Evolutionary conservation across 2,797 vertebrate species (phyloP).

Genomic region (Delichon dasypus): DNA sequence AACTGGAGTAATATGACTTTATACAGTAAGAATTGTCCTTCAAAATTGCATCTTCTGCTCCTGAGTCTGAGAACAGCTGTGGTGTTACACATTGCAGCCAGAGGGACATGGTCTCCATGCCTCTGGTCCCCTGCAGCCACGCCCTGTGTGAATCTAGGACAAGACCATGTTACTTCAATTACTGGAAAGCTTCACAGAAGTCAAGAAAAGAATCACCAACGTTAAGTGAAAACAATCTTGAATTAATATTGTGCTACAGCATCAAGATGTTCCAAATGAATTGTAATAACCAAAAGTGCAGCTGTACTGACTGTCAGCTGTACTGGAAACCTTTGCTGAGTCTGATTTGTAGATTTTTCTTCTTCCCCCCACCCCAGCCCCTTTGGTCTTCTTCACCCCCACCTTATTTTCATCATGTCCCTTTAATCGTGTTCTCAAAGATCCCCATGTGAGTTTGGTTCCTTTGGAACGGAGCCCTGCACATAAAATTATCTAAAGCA

Average conservation of each 20-base stretch:
- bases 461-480: constrained; percentile 49
- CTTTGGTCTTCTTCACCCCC: neutral
- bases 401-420: constrained; percentile 38
- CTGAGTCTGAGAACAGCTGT: neutral
- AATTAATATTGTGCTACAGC: neutral
- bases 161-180: neutral
- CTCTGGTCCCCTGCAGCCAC: neutral
- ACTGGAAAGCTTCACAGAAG: neutral
- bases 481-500: constrained; percentile 59
- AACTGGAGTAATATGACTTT: neutral
- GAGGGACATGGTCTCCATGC: neutral
- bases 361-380: neutral
- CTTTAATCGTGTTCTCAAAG: constrained; percentile 29
- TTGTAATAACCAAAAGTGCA: neutral
- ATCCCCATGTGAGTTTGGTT: constrained; percentile 50
- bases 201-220: neutral
- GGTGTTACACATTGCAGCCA: neutral
- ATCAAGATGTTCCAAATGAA: neutral
- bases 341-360: neutral
- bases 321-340: neutral
- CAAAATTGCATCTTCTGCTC: neutral
- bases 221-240: neutral
- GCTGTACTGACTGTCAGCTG: neutral
- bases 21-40: neutral
- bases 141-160: neutral